Evolutionary conservation across 2,888 invertebrate species (phyloP).

Genomic region (Tridacna gigas): DNA sequence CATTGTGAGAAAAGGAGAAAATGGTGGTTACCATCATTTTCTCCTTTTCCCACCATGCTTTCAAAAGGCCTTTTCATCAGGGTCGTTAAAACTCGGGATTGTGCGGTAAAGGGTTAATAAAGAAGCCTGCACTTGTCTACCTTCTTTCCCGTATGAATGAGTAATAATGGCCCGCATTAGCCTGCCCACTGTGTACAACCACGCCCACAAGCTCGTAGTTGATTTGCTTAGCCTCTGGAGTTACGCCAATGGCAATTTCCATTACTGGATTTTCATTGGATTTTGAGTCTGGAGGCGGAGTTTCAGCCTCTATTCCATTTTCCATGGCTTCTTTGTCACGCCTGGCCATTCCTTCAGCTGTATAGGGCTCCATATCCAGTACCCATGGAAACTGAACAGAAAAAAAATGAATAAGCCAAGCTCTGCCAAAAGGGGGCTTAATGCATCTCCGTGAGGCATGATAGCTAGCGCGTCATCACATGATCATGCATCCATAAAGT

Average conservation of each 20-base stretch:
- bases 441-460: too few relatives aligned
- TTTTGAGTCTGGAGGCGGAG: constrained; percentile 45
- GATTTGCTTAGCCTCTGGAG: constrained; percentile 76
- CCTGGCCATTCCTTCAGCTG: constrained; percentile 85
- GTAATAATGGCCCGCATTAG: constrained; percentile 87
- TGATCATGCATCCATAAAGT: too few relatives aligned
- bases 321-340: constrained; percentile 62
- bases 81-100: too few relatives aligned
- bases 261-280: constrained; percentile 55
- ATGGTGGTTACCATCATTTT: too few relatives aligned
- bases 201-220: constrained; percentile 86
- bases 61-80: too few relatives aligned
- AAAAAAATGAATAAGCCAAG: not conserved
- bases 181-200: constrained; percentile 87
- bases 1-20: too few relatives aligned
- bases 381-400: constrained; percentile 85
- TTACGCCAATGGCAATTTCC: constrained; percentile 67
- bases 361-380: constrained; percentile 86
- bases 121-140: constrained; percentile 57
- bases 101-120: too few relatives aligned
- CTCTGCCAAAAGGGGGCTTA: too few relatives aligned
- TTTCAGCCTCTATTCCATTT: constrained; percentile 48
- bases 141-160: constrained; percentile 86
- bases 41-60: too few relatives aligned
- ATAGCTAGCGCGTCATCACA: too few relatives aligned